Percentiles rank a stretch among this genome's conserved stretches.
Conservation (phyloP, 2,113 vertebrate species). For the Trachemys scripta region DNA sequence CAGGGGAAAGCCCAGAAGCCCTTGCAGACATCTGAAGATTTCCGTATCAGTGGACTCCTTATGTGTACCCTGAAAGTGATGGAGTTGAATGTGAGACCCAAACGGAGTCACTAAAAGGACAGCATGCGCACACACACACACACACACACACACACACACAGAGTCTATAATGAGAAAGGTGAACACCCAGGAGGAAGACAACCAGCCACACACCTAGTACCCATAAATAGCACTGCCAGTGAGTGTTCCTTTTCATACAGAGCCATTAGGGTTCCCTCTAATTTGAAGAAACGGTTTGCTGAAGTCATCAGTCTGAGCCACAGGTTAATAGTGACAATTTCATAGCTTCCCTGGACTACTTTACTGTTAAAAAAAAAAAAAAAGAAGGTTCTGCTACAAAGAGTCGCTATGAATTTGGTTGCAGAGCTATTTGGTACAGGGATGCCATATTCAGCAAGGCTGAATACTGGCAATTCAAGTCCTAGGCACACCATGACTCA, state of each 20-base stretch:
- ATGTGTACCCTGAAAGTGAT: no score
- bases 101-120: no score
- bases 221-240: no score
- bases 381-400: background rate
- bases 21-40: no score
- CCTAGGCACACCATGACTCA: background rate
- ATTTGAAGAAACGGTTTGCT: slow-evolving; percentile 1
- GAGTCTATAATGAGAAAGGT: no score
- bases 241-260: background rate
- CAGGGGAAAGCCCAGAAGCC: no score
- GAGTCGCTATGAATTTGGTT: background rate
- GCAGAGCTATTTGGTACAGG: background rate
- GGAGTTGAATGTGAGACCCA: no score
- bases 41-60: no score
- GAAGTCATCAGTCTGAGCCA: background rate
- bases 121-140: fast-evolving
- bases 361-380: background rate
- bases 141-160: no score
- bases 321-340: background rate
- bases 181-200: no score
- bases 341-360: background rate
- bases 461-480: background rate
- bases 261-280: background rate
- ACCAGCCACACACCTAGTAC: no score
- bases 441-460: background rate